Base-by-base conservation (phyloP, 1,140 invertebrate species). In the Drosophila chauvacae region DNA sequence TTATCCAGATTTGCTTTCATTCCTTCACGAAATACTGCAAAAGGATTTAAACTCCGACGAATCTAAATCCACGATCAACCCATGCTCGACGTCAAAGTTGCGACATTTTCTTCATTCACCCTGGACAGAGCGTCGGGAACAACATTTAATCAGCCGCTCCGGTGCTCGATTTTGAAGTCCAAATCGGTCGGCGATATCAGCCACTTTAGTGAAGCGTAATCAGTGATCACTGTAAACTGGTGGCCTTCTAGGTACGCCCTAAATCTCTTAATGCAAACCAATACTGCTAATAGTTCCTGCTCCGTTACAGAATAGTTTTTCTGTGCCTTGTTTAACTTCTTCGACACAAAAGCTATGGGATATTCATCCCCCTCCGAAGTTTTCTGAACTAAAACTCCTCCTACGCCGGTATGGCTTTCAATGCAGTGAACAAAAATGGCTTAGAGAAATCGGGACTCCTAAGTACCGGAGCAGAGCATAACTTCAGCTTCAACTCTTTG, bases 61-160 rank as follows among this genome's bases (percentile, higher is more conserved):
- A 3, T 26, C 20, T 16, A 45, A 20, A 3, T 45, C 51, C 30
- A 13, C 16, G 6, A 14, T 28, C 41, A 7, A 11, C 4, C 18
- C 4, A 18, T 44, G n/a, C 9, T 44, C 18, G 9, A 4, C n/a
- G 11, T 20, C 18, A 2, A 44, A 10, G 30, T 7, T 3, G 62
- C 51, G 5, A 57, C 1, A n/a, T 16, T 20, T 5, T 64, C 51
- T 2, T 64, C 62, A 4, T 64, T 55, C 1, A 37, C 39, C 11
- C 62, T 20, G 9, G 61, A 63, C 7, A 55, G 16, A 2, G 50
- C 28, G 3, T 64, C 50, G 11, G 62, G 39, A 1, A 56, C 50
- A 3, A 64, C 14, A 45, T 45, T 57, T 0, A 65, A 42, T 10
- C 13, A 9, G 4, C 53, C 62, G 5, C n/a, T 44, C 16, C 42